Evolutionary conservation across 23 tunicate genomes (phyloP).

Genomic region (Halocynthia aurantium): DNA sequence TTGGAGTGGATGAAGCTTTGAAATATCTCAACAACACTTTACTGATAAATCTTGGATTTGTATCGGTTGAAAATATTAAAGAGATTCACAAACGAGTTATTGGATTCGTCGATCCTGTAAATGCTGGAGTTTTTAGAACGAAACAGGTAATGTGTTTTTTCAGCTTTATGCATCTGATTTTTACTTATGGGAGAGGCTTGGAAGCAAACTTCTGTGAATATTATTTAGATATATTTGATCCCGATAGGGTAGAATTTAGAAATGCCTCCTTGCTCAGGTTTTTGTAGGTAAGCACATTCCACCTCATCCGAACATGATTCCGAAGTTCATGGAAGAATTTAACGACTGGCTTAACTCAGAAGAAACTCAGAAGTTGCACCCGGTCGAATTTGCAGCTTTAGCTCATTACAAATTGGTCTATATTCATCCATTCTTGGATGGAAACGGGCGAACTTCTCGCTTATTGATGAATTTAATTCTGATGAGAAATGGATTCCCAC

Average conservation of each 20-base stretch:
- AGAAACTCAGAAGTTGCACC: slow-evolving; percentile 50
- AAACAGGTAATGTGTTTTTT: slow-evolving; percentile 26
- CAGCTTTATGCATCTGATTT: too few relatives aligned
- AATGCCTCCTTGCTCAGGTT: slow-evolving; percentile 25
- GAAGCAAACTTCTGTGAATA: too few relatives aligned
- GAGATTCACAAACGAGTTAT: slow-evolving; percentile 83
- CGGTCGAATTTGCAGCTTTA: slow-evolving; percentile 86
- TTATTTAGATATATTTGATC: too few relatives aligned
- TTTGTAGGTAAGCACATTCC: slow-evolving; percentile 91
- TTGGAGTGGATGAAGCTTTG: slow-evolving; percentile 84
- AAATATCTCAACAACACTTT: slow-evolving; percentile 83
- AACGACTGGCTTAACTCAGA: slow-evolving; percentile 74
- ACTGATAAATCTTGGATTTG: slow-evolving; percentile 67
- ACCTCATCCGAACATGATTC: slow-evolving; percentile 80
- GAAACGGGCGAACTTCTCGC: slow-evolving; percentile 93
- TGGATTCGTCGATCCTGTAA: slow-evolving; percentile 74
- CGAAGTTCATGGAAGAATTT: slow-evolving; percentile 78
- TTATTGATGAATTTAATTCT: slow-evolving; percentile 90
- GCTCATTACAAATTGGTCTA: slow-evolving; percentile 88
- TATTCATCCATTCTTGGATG: slow-evolving; percentile 97
- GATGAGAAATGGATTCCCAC: slow-evolving; percentile 88
- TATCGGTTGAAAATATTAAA: slow-evolving; percentile 64
- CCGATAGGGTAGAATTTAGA: too few relatives aligned
- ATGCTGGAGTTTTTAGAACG: slow-evolving; percentile 80
- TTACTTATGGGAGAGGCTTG: too few relatives aligned